phyloP scores from a whole-genome alignment of 2,113 vertebrate species.

The Narcine bancroftii region DNA sequence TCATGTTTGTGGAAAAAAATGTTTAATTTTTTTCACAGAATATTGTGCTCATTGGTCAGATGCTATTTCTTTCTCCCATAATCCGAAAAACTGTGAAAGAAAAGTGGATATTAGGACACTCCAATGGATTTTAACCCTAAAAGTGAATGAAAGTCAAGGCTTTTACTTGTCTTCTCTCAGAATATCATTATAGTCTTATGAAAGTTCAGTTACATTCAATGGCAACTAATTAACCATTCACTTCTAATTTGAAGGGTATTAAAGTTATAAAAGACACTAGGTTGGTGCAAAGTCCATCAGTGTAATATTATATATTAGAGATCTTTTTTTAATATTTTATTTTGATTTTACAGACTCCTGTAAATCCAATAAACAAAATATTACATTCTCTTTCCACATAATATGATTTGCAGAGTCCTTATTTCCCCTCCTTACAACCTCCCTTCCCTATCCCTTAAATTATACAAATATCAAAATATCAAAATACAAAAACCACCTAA shows the following conservation, averaged over 20 bases:
- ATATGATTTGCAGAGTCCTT: too few relatives aligned
- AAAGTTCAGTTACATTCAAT: not conserved
- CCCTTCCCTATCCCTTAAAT: too few relatives aligned
- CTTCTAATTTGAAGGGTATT: not conserved
- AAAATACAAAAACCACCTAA: too few relatives aligned
- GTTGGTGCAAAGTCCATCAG: not conserved
- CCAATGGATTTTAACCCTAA: not conserved
- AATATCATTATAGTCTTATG: not conserved
- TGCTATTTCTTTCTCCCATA: not conserved
- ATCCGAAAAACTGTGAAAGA: not conserved
- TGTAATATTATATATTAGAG: not conserved
- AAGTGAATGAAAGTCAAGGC: not conserved
- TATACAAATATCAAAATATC: too few relatives aligned
- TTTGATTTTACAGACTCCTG: too few relatives aligned
- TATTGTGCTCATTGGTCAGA: conserved; percentile 12
- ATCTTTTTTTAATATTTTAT: too few relatives aligned
- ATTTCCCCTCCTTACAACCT: too few relatives aligned
- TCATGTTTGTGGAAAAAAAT: conserved; percentile 18
- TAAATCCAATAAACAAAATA: too few relatives aligned
- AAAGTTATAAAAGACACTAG: not conserved
- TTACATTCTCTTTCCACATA: too few relatives aligned
- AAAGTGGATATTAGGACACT: not conserved
- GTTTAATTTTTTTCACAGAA: conserved; percentile 26
- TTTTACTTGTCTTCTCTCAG: not conserved
- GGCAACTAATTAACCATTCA: not conserved